These are phyloP conservation scores for Zaprionus ghesquierei DNA, from an alignment of 1,140 invertebrate species.

Conservation along the genomic window DNA sequence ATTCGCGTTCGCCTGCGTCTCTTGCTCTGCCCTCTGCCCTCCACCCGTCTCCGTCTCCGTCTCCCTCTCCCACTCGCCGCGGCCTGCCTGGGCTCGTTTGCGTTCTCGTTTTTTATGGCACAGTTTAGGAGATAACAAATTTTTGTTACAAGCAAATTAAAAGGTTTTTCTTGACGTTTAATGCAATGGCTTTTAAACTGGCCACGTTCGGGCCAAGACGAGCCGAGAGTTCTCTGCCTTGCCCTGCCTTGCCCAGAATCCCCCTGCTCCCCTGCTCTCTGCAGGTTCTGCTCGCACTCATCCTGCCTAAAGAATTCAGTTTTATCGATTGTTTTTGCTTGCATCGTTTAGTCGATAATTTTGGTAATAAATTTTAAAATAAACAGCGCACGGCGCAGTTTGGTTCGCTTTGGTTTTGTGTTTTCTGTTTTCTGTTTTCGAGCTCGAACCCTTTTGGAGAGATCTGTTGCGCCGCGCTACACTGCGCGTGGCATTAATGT, in stretches of 20 bases:
- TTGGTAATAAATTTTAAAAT: slow-evolving; percentile 82
- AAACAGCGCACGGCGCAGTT: slow-evolving; percentile 58
- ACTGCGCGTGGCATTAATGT: slow-evolving; percentile 22
- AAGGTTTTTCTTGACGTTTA: slow-evolving; percentile 76
- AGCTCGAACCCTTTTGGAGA: slow-evolving; percentile 5
- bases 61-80: neutral
- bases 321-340: slow-evolving; percentile 82
- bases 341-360: slow-evolving; percentile 82
- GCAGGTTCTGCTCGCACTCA: no score
- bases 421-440: neutral
- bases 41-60: neutral
- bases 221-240: neutral
- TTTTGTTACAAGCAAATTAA: slow-evolving; percentile 82
- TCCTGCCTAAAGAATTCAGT: slow-evolving; percentile 70
- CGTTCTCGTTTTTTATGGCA: slow-evolving; percentile 82
- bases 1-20: slow-evolving; percentile 53
- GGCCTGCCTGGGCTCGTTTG: slow-evolving; percentile 41
- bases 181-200: slow-evolving; percentile 67
- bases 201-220: slow-evolving; percentile 17
- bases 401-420: slow-evolving; percentile 13
- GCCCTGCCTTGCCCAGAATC: slow-evolving; percentile 3
- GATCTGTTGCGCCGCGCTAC: neutral
- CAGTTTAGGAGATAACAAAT: slow-evolving; percentile 82
- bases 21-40: neutral
- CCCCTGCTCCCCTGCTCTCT: neutral